phyloP scores from a whole-genome alignment of 2,888 invertebrate species.

The Conomelus anceps region DNA sequence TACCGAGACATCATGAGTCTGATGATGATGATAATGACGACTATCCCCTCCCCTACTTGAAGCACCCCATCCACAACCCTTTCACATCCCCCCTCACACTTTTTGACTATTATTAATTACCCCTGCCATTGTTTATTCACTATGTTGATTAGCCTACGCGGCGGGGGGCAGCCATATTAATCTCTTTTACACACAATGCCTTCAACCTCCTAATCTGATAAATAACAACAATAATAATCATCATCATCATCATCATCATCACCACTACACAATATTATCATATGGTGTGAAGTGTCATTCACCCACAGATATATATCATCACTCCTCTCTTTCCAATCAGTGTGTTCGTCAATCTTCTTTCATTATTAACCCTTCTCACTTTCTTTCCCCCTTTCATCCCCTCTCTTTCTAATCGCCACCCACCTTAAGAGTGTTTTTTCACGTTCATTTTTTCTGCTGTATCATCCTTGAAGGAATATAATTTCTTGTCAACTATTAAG shows the following conservation, averaged over 20 bases:
- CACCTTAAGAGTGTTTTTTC: background rate
- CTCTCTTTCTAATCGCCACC: background rate
- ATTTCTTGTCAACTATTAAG: too few relatives aligned
- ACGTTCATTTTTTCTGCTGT: background rate
- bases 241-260: background rate
- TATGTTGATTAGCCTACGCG: conserved; percentile 2
- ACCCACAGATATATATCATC: background rate
- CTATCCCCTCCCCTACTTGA: background rate
- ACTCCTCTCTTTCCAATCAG: background rate
- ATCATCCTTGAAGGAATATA: background rate
- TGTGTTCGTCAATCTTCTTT: too few relatives aligned
- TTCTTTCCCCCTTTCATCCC: background rate
- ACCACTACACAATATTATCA: background rate
- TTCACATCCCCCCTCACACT: background rate
- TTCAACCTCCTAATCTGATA: conserved; percentile 5
- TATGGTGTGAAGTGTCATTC: conserved; percentile 2
- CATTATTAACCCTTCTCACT: background rate
- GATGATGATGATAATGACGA: background rate
- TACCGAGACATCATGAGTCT: background rate
- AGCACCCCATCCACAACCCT: too few relatives aligned
- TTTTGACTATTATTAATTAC: conserved; percentile 9
- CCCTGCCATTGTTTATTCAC: conserved; percentile 1
- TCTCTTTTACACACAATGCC: conserved; percentile 2
- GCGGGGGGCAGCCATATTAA: background rate
- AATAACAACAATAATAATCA: conserved; percentile 2